Evolutionary conservation across 2,797 vertebrate genomes (phyloP).

Genomic region (Danionella dracula): DNA sequence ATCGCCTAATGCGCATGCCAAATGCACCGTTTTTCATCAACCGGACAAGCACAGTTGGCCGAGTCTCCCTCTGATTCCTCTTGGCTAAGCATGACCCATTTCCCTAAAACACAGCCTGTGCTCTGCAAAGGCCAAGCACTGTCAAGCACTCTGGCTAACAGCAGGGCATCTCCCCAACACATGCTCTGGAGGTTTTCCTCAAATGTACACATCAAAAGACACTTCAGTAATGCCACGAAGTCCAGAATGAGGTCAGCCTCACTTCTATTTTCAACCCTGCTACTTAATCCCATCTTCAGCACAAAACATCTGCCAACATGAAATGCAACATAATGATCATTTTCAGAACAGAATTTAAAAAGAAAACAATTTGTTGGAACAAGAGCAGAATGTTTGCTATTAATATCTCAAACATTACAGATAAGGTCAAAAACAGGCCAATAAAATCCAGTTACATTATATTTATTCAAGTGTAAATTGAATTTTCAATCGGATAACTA

Average conservation of each 20-base stretch:
- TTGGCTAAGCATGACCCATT: constrained; percentile 43
- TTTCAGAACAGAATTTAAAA: too few species aligned
- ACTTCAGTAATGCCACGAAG: constrained; percentile 3
- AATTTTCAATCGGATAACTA: too few species aligned
- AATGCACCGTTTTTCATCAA: neutral
- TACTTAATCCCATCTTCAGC: neutral
- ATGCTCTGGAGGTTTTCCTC: neutral
- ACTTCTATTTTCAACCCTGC: neutral
- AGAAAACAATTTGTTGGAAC: too few species aligned
- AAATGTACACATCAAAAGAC: neutral
- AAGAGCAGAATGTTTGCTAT: too few species aligned
- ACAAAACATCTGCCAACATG: neutral
- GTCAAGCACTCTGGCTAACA: constrained; percentile 5
- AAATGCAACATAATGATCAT: too few species aligned
- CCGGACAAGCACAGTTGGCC: neutral
- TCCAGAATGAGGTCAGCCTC: constrained; percentile 3
- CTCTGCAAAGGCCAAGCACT: constrained; percentile 37
- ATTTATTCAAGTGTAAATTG: too few species aligned
- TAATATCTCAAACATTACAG: too few species aligned
- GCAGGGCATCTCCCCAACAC: neutral
- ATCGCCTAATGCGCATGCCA: too few species aligned
- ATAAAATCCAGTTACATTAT: too few species aligned
- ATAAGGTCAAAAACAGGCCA: too few species aligned
- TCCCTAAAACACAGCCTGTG: constrained; percentile 36
- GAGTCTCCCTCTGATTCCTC: constrained; percentile 40